Percentiles rank a stretch among this genome's conserved stretches.
phyloP scores from a whole-genome alignment of 2,888 invertebrate genomes.

The Hirudinaria manillensis region DNA sequence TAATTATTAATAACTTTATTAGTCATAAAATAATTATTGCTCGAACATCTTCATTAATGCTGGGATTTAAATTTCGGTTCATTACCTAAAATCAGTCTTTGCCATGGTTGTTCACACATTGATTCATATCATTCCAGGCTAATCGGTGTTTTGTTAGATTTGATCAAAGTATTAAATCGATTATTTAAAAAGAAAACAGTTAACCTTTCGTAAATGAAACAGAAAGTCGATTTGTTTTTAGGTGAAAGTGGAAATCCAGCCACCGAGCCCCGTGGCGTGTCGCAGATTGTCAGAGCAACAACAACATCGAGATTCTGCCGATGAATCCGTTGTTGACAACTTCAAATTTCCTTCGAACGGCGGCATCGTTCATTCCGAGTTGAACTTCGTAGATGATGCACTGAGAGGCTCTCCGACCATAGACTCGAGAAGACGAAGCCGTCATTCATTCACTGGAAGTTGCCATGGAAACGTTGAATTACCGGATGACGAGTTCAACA shows the following conservation, averaged over 20 bases:
- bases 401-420: background rate
- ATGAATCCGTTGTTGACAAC: background rate
- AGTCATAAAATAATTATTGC: no score
- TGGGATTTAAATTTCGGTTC: no score
- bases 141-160: no score
- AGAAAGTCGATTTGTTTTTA: background rate
- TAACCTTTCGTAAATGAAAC: background rate
- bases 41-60: no score
- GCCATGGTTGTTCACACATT: no score
- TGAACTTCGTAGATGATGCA: background rate
- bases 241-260: conserved; percentile 28
- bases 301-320: background rate
- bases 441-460: background rate
- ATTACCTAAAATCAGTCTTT: no score
- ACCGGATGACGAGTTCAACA: background rate
- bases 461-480: background rate
- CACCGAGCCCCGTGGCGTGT: conserved; percentile 16
- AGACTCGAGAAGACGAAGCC: background rate
- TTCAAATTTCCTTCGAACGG: no score
- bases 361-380: background rate
- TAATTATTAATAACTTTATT: no score
- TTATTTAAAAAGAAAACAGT: no score
- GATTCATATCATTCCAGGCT: no score
- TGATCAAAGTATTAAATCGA: no score
- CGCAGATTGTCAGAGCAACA: background rate